These are phyloP conservation scores for Tangara arthus DNA, from an alignment of 2,797 vertebrate genomes.

Conservation along the genomic window DNA sequence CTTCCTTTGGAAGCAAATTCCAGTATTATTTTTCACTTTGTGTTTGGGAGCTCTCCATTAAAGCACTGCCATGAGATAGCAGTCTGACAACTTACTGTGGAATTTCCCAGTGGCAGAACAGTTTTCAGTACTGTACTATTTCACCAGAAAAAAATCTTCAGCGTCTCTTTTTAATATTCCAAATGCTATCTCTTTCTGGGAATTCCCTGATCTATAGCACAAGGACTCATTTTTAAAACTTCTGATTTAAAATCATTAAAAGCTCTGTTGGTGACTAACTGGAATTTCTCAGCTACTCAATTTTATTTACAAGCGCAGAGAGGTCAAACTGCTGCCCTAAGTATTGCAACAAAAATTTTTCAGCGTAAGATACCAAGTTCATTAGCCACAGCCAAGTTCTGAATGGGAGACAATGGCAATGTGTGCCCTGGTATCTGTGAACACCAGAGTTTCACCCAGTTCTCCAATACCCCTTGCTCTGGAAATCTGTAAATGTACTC, in stretches of 20 bases:
- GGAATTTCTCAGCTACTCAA: neutral
- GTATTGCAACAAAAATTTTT: neutral
- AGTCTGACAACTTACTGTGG: neutral
- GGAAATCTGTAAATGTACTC: slow-evolving; percentile 66
- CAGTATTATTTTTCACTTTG: slow-evolving; percentile 5
- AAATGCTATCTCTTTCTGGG: neutral
- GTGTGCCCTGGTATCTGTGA: neutral
- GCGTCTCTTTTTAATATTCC: neutral
- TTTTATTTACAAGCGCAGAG: neutral
- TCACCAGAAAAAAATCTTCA: neutral
- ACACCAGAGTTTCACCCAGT: neutral
- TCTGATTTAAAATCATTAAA: neutral
- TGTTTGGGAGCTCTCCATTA: neutral
- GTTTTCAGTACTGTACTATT: neutral
- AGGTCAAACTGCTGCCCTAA: neutral
- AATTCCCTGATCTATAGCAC: neutral
- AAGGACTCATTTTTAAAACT: slow-evolving; percentile 1
- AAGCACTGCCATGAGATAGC: neutral
- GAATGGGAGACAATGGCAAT: neutral
- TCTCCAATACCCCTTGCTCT: neutral
- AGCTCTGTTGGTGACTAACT: neutral
- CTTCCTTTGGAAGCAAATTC: neutral
- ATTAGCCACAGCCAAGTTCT: neutral
- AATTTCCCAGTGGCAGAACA: slow-evolving; percentile 16
- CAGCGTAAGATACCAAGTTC: neutral